Evolutionary conservation across 2,797 vertebrate genomes (phyloP).

Genomic region (Gallirallus australis): DNA sequence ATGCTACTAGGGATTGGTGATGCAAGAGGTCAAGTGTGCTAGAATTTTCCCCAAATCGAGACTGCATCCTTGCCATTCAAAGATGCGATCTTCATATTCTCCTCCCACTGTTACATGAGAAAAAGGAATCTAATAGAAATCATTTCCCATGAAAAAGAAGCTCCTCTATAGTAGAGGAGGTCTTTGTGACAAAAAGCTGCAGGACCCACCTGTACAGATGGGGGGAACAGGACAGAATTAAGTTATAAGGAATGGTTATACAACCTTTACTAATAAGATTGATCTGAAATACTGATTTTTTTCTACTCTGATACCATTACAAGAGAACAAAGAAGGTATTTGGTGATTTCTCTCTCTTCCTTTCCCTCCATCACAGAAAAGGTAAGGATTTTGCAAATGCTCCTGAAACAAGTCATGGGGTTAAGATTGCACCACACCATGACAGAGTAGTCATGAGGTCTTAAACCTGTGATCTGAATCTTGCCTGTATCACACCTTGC

Average conservation of each 20-base stretch:
- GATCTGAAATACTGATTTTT: not conserved
- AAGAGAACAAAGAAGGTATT: not conserved
- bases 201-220: not conserved
- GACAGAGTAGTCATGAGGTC: not conserved
- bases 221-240: not conserved
- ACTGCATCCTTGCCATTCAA: not conserved
- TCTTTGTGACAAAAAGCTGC: not conserved
- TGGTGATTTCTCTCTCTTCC: not conserved
- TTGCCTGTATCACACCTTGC: not conserved
- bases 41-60: not conserved
- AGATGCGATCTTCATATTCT: not conserved
- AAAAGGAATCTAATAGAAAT: not conserved
- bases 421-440: not conserved
- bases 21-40: constrained; percentile 22
- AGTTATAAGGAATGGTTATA: not conserved
- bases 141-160: not conserved
- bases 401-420: not conserved
- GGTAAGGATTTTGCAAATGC: not conserved
- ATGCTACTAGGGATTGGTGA: not conserved
- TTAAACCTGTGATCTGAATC: not conserved
- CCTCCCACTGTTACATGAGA: not conserved
- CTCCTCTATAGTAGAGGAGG: not conserved
- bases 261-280: not conserved
- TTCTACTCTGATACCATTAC: not conserved
- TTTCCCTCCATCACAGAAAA: not conserved